phyloP scores from a whole-genome alignment of 1,140 invertebrate species.

The Pomacea maculata region DNA sequence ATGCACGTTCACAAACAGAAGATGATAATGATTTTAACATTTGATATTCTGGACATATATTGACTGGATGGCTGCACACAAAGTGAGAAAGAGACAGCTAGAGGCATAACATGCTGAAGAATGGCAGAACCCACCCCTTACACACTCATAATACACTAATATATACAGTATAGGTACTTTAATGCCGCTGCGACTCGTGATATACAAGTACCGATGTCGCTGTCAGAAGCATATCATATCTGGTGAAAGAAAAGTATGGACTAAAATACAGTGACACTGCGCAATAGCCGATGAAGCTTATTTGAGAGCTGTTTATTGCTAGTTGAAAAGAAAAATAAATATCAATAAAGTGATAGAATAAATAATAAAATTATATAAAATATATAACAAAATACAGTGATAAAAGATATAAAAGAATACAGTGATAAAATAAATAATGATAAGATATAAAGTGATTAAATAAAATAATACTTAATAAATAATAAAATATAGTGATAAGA shows the following conservation, averaged over 20 bases:
- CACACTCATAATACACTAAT: not conserved
- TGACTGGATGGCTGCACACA: not conserved
- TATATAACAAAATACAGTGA: not conserved
- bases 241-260: too few relatives aligned
- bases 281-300: not conserved
- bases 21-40: too few relatives aligned
- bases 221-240: too few relatives aligned
- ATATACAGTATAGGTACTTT: not conserved
- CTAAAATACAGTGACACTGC: too few relatives aligned
- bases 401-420: too few relatives aligned
- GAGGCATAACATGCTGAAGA: not conserved
- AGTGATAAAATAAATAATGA: not conserved
- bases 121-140: not conserved
- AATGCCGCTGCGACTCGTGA: not conserved
- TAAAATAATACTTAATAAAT: constrained; percentile 1
- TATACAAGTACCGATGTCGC: too few relatives aligned
- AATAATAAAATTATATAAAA: not conserved
- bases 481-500: not conserved
- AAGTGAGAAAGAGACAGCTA: not conserved
- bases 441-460: constrained; percentile 1
- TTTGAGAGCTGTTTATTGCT: not conserved
- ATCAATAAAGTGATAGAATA: not conserved
- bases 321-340: not conserved
- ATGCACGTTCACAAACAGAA: not conserved
- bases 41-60: too few relatives aligned